These are phyloP conservation scores for Carassius gibelio DNA, from an alignment of 2,113 vertebrate species.

Conservation along the genomic window DNA sequence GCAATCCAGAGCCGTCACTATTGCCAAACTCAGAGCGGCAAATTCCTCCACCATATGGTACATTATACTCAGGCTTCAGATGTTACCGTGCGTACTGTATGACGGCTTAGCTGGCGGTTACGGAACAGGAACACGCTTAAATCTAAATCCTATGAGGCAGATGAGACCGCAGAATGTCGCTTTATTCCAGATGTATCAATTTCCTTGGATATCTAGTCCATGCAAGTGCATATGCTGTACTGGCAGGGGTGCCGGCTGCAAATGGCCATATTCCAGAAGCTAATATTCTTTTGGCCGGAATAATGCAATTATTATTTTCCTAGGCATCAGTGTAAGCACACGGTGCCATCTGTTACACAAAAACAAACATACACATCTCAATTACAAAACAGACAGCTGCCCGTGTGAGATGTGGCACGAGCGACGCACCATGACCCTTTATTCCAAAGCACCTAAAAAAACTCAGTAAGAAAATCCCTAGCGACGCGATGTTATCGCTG, in stretches of 20 bases:
- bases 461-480: slow-evolving; percentile 48
- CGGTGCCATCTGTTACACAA: slow-evolving; percentile 95
- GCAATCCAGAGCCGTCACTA: slow-evolving; percentile 30
- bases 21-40: slow-evolving; percentile 46
- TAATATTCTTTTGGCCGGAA: slow-evolving; percentile 97
- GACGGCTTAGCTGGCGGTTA: slow-evolving; percentile 31
- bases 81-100: slow-evolving; percentile 37
- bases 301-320: slow-evolving; percentile 99
- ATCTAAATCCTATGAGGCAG: slow-evolving; percentile 73
- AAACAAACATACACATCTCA: slow-evolving; percentile 94
- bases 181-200: slow-evolving; percentile 92
- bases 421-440: slow-evolving; percentile 38
- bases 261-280: slow-evolving; percentile 94
- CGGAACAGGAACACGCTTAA: slow-evolving; percentile 49
- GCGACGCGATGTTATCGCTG: slow-evolving; percentile 39
- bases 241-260: slow-evolving; percentile 86
- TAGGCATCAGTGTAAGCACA: slow-evolving; percentile 98
- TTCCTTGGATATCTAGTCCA: slow-evolving; percentile 91
- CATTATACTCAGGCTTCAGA: slow-evolving; percentile 45
- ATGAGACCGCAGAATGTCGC: slow-evolving; percentile 88
- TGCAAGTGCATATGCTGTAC: slow-evolving; percentile 92
- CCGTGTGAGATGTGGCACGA: slow-evolving; percentile 72
- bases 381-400: slow-evolving; percentile 95
- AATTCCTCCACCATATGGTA: slow-evolving; percentile 58
- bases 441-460: slow-evolving; percentile 34